phyloP scores from a whole-genome alignment of 2,888 invertebrate species.

The Tubulanus polymorphus region DNA sequence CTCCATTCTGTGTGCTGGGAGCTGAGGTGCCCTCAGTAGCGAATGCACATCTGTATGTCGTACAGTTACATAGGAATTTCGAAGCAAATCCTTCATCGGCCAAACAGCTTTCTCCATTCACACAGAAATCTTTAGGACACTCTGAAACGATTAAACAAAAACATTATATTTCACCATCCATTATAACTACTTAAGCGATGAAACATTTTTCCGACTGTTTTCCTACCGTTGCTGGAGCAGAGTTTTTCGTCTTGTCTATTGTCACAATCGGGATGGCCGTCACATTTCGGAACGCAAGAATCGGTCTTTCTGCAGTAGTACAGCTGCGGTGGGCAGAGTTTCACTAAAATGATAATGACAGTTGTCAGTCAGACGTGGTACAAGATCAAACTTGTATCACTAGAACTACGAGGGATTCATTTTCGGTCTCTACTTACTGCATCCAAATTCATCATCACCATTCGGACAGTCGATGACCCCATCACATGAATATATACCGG shows the following conservation, averaged over 20 bases:
- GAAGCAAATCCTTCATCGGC: too few relatives aligned
- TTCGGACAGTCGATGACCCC: slow-evolving; percentile 29
- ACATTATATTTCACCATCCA: neutral
- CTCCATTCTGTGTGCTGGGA: neutral
- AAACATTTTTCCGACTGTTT: neutral
- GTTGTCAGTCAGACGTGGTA: neutral
- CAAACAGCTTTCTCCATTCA: slow-evolving; percentile 28
- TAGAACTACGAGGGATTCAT: too few relatives aligned
- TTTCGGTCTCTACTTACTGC: slow-evolving; percentile 11
- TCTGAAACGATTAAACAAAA: slow-evolving; percentile 10
- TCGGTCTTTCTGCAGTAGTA: slow-evolving; percentile 25
- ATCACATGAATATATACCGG: slow-evolving; percentile 31
- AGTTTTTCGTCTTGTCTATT: slow-evolving; percentile 27
- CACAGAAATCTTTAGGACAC: slow-evolving; percentile 28
- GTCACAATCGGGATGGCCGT: slow-evolving; percentile 26
- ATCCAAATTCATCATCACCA: slow-evolving; percentile 27
- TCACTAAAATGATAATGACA: slow-evolving; percentile 11
- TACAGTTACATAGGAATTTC: too few relatives aligned
- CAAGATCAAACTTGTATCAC: neutral
- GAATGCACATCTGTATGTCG: too few relatives aligned
- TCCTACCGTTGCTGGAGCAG: slow-evolving; percentile 18
- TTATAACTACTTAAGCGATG: neutral
- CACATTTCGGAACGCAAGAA: slow-evolving; percentile 28
- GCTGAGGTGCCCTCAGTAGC: neutral
- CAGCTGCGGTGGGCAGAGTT: slow-evolving; percentile 24